These are phyloP conservation scores for Cheilosia pagana DNA, from an alignment of 2,888 invertebrate species.

Conservation along the genomic window DNA sequence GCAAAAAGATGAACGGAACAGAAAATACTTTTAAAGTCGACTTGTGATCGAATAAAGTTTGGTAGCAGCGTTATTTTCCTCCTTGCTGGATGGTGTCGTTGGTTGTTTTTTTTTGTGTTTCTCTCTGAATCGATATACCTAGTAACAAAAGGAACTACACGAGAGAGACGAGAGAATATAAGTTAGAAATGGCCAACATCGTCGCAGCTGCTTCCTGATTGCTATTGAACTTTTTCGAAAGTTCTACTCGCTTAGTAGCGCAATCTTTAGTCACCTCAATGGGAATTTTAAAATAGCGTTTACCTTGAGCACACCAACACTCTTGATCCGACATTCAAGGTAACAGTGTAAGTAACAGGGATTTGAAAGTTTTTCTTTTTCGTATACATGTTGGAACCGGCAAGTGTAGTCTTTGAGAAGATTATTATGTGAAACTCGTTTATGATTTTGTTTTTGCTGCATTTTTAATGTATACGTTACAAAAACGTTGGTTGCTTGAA, in stretches of 20 bases:
- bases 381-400: not conserved
- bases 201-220: slow-evolving; percentile 68
- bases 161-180: not conserved
- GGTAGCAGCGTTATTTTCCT: slow-evolving; percentile 23
- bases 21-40: slow-evolving; percentile 61
- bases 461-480: not conserved
- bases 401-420: slow-evolving; percentile 15
- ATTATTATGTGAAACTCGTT: slow-evolving; percentile 56
- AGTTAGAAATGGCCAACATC: slow-evolving; percentile 13
- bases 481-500: not conserved
- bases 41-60: slow-evolving; percentile 64
- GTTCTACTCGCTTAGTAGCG: slow-evolving; percentile 50
- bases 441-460: slow-evolving; percentile 33
- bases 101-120: slow-evolving; percentile 1
- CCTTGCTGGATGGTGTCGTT: not conserved
- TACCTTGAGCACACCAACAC: slow-evolving; percentile 34
- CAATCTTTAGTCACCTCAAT: slow-evolving; percentile 56
- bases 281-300: slow-evolving; percentile 61
- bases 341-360: slow-evolving; percentile 33
- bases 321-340: slow-evolving; percentile 47
- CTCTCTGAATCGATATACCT: not conserved
- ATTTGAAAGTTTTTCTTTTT: slow-evolving; percentile 18
- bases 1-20: not conserved
- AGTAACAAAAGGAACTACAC: slow-evolving; percentile 4
- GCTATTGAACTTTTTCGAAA: slow-evolving; percentile 67